A percentile compares a stretch with the other conserved stretches of the same genome.
These are phyloP conservation scores for Deilephila elpenor DNA, from an alignment of 2,888 invertebrate genomes.

Conservation along the genomic window DNA sequence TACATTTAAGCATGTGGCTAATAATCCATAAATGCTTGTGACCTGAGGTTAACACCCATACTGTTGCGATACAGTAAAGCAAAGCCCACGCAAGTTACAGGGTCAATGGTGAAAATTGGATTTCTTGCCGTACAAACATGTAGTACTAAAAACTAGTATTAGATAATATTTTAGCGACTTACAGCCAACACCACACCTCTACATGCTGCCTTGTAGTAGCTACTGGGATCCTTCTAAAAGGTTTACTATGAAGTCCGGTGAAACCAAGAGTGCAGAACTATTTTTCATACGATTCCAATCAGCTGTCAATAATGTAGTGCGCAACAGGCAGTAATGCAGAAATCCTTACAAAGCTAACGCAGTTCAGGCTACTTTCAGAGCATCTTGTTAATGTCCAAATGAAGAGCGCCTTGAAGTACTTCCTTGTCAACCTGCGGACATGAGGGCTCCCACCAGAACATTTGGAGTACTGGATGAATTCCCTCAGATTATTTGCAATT, in stretches of 20 bases:
- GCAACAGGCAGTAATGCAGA: constrained; percentile 17
- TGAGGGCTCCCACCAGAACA: constrained; percentile 5
- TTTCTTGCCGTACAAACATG: not conserved
- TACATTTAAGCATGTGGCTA: not conserved
- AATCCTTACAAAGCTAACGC: not conserved
- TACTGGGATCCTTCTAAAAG: not conserved
- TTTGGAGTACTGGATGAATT: not conserved
- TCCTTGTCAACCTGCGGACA: constrained; percentile 1
- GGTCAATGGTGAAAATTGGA: not conserved
- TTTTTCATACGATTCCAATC: not conserved
- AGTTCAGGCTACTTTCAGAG: not conserved
- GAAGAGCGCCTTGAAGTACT: not conserved
- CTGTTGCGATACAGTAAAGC: not conserved
- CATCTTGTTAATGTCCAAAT: not conserved
- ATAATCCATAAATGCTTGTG: not conserved
- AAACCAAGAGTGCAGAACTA: too few relatives aligned
- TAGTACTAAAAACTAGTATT: not conserved
- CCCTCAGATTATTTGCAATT: not conserved
- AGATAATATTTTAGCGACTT: not conserved
- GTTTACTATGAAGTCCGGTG: too few relatives aligned
- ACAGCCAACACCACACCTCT: not conserved
- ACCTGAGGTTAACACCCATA: not conserved
- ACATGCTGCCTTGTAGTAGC: not conserved
- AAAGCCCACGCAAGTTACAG: not conserved
- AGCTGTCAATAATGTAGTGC: not conserved